phyloP scores from a whole-genome alignment of 2,113 vertebrate genomes.

The Thomomys bottae region DNA sequence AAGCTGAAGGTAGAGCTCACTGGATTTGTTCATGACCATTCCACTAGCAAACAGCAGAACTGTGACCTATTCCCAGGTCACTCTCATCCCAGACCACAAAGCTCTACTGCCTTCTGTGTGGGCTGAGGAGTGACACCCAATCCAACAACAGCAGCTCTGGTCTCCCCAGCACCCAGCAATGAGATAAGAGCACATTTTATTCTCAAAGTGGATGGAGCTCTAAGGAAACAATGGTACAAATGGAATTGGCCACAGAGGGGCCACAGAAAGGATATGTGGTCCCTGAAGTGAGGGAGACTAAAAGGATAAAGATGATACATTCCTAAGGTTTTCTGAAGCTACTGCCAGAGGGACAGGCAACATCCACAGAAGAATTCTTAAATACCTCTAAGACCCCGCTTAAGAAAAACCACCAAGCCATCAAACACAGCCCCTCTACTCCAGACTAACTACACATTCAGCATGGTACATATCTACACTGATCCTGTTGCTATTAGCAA shows the following conservation, averaged over 20 bases:
- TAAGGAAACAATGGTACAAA: neutral
- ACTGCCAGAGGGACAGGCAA: neutral
- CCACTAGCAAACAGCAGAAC: neutral
- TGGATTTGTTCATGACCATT: neutral
- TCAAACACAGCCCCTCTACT: neutral
- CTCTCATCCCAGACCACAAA: neutral
- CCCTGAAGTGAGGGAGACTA: neutral
- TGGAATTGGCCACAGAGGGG: neutral
- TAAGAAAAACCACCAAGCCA: neutral
- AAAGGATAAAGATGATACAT: neutral
- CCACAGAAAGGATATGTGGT: fast-evolving
- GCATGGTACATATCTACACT: neutral
- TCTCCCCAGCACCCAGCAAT: neutral
- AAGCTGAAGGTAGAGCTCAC: neutral
- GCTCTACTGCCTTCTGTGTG: neutral
- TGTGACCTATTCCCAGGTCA: neutral
- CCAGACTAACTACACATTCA: neutral
- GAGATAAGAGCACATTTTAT: neutral
- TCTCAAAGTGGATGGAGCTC: neutral
- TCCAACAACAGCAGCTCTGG: neutral
- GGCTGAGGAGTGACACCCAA: neutral
- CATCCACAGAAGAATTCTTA: neutral
- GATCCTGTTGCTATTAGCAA: neutral
- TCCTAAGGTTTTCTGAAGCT: neutral
- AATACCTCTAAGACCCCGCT: neutral